These are phyloP conservation scores for Belonocnema kinseyi DNA, from an alignment of 1,140 invertebrate genomes.

Conservation along the genomic window DNA sequence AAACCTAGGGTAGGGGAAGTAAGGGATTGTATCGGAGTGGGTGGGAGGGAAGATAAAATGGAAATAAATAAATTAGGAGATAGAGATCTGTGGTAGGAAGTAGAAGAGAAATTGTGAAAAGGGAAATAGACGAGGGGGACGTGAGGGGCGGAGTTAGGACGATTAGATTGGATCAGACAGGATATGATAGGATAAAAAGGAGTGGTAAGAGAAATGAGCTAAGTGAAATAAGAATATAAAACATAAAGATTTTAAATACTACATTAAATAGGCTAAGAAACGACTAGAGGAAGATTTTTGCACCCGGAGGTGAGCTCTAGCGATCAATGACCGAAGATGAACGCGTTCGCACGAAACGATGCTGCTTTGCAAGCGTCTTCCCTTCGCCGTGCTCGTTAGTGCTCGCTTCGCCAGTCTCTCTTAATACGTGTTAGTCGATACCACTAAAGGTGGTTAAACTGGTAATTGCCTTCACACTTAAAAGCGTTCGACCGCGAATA, in stretches of 20 bases:
- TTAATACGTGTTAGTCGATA: constrained; percentile 70
- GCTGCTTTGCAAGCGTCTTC: constrained; percentile 59
- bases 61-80: too few species aligned
- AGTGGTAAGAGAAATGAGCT: background rate
- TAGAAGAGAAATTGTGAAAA: too few species aligned
- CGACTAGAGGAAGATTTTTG: constrained; percentile 66
- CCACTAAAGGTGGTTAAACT: constrained; percentile 67
- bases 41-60: too few species aligned
- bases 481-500: constrained; percentile 54
- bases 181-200: too few species aligned
- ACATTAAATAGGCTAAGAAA: background rate
- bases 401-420: constrained; percentile 51
- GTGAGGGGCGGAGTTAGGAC: too few species aligned
- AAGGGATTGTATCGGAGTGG: too few species aligned
- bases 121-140: too few species aligned
- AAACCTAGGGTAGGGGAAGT: too few species aligned
- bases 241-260: background rate
- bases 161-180: too few species aligned
- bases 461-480: constrained; percentile 73
- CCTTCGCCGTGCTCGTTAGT: constrained; percentile 63
- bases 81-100: too few species aligned
- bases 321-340: constrained; percentile 74
- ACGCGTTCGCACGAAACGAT: constrained; percentile 66
- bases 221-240: constrained; percentile 36
- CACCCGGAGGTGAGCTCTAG: constrained; percentile 70